Evolutionary conservation across 2,113 vertebrate genomes (phyloP).

Genomic region (Ceuthmochares aereus): DNA sequence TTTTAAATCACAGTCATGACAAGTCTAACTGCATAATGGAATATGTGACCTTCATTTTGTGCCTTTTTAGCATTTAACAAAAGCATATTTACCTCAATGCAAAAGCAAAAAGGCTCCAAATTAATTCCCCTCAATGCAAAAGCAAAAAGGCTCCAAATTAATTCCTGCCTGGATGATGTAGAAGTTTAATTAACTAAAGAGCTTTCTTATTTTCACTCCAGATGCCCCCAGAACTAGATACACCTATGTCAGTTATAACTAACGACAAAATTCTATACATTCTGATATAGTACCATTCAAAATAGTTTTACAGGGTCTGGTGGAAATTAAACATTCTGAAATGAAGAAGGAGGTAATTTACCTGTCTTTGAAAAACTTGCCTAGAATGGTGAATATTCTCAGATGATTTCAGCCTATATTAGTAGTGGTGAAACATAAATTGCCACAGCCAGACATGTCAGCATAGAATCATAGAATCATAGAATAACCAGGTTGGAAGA

Average conservation of each 20-base stretch:
- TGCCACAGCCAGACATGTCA: background rate
- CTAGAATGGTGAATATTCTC: background rate
- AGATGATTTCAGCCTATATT: background rate
- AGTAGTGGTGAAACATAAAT: background rate
- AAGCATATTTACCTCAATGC: background rate
- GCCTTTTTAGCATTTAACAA: slow-evolving; percentile 22
- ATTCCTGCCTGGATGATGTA: background rate
- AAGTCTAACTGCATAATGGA: slow-evolving; percentile 17
- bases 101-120: background rate
- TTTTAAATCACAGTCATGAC: background rate
- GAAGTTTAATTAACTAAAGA: background rate
- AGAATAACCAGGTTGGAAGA: too few relatives aligned
- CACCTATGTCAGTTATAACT: background rate
- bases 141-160: background rate
- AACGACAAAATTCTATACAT: background rate
- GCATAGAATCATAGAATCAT: too few relatives aligned
- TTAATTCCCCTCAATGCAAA: background rate
- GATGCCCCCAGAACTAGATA: background rate
- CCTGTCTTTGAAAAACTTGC: background rate
- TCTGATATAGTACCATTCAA: background rate
- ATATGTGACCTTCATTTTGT: slow-evolving; percentile 21
- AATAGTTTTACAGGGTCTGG: background rate
- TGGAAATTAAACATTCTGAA: background rate
- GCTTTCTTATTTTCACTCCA: background rate
- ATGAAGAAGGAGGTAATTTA: slow-evolving; percentile 12